phyloP scores from a whole-genome alignment of 2,797 vertebrate species.

The Channa striata region DNA sequence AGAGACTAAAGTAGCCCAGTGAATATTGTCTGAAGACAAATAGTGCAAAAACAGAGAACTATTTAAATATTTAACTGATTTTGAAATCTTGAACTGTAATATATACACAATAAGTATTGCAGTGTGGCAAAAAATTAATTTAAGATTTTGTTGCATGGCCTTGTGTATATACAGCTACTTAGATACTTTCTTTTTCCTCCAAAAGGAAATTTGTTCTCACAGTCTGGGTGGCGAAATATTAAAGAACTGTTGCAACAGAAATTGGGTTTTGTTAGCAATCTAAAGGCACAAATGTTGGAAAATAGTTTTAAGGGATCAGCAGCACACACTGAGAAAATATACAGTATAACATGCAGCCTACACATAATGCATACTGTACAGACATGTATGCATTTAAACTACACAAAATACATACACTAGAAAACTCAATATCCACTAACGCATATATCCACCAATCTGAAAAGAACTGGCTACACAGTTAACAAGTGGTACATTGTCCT shows the following conservation, averaged over 20 bases:
- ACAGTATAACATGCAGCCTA: not conserved
- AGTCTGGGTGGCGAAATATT: conserved; percentile 20
- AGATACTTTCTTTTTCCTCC: conserved; percentile 10
- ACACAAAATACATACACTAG: not conserved
- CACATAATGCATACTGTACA: not conserved
- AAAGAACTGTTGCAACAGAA: conserved; percentile 25
- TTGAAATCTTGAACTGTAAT: not conserved
- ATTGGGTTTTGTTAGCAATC: conserved; percentile 5
- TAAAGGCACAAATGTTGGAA: not conserved
- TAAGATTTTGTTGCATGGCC: conserved; percentile 9
- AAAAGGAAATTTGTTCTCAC: conserved; percentile 44
- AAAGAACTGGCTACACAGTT: not conserved
- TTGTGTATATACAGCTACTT: conserved; percentile 9
- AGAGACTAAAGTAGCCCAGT: conserved; percentile 2
- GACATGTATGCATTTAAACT: not conserved
- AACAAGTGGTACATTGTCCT: not conserved
- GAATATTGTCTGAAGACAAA: conserved; percentile 6
- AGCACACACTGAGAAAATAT: conserved; percentile 5
- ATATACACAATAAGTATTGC: not conserved
- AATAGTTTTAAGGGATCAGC: conserved; percentile 5
- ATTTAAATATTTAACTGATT: conserved; percentile 31
- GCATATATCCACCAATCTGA: not conserved
- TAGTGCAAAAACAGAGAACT: not conserved
- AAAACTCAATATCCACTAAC: conserved; percentile 1
- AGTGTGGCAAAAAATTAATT: conserved; percentile 9